Evolutionary conservation across 2,113 vertebrate species (phyloP), one percentile per base, ranked within the genome.

Genomic region (Dasyornis broadbenti): DNA sequence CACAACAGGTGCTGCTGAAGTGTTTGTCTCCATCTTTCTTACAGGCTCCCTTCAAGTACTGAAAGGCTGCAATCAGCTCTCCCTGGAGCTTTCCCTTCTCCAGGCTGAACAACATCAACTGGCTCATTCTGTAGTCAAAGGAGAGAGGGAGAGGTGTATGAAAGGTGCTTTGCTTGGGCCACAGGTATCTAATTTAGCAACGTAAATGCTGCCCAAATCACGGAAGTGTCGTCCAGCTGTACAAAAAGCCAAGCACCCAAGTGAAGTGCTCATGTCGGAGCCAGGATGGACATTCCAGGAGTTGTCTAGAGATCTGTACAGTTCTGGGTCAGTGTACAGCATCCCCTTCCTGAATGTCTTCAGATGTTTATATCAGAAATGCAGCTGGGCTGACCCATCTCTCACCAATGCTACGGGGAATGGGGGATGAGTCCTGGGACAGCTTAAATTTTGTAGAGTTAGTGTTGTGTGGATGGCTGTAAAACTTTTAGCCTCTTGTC

Each of bases 191-290:
- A 7, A 72, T 65, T 47, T 33, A 44, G 59, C 53, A 76, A 13
- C 0, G 0, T 3, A 21, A 19, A 13, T 26, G 18, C 40, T 73
- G 69, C 47, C 33, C 28, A 10, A 13, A 28, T 8, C 6, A 5
- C 22, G 20, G 57, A 31, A 68, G 16, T 33, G 14, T 24, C 1
- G 8, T 7, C 23, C 39, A 28, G 10, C 37, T 4, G 13, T 4
- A 11, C 24, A 15, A 21, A 40, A 14, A 79, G 21, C 45, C 37
- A 37, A 65, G 75, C 35, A n/a, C 11, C 20, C 44, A 9, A 27
- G 23, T 0, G 1, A 31, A 40, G 20, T 3, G 28, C 35, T 49
- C 1, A 0, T 15, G 10, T 11, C 4, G 1, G 1, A n/a, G 39
- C 31, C 21, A 23, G 60, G 24, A 70, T 42, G 28, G 28, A 23